These are phyloP conservation scores for Aleiodes alternator DNA, from an alignment of 2,888 invertebrate species.

Conservation along the genomic window DNA sequence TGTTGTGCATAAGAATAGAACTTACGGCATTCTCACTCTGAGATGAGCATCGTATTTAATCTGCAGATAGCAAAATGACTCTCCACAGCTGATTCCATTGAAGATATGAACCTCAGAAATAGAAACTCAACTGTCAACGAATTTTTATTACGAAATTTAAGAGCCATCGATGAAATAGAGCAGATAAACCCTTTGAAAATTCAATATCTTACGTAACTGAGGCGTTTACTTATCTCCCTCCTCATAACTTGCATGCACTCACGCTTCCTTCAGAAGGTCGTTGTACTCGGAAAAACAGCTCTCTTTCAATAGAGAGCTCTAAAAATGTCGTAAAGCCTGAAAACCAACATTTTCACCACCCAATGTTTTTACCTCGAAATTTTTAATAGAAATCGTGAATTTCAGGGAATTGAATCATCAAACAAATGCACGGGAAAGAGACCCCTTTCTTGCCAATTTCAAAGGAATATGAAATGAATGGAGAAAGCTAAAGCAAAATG, in stretches of 20 bases:
- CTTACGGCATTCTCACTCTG: no score
- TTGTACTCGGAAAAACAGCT: neutral
- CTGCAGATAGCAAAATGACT: no score
- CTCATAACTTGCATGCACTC: slow-evolving; percentile 20
- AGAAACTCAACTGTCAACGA: no score
- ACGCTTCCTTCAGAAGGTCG: slow-evolving; percentile 1
- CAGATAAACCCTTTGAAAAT: slow-evolving; percentile 16
- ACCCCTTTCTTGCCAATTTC: neutral
- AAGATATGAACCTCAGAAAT: no score
- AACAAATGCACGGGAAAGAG: neutral
- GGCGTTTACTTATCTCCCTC: slow-evolving; percentile 8
- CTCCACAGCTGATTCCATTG: no score
- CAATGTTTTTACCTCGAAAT: slow-evolving; percentile 11
- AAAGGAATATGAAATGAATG: slow-evolving; percentile 21
- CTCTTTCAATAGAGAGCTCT: slow-evolving; percentile 57
- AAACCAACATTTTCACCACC: slow-evolving; percentile 31
- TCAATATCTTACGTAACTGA: slow-evolving; percentile 22
- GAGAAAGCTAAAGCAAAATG: slow-evolving; percentile 7
- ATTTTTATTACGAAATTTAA: no score
- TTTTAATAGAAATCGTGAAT: slow-evolving; percentile 2
- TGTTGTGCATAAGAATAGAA: no score
- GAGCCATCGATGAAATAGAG: no score
- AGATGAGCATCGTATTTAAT: no score
- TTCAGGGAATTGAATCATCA: slow-evolving; percentile 1
- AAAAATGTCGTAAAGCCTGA: slow-evolving; percentile 62